Conservation (phyloP, 2,888 invertebrate species). For the Artemia sinica region DNA sequence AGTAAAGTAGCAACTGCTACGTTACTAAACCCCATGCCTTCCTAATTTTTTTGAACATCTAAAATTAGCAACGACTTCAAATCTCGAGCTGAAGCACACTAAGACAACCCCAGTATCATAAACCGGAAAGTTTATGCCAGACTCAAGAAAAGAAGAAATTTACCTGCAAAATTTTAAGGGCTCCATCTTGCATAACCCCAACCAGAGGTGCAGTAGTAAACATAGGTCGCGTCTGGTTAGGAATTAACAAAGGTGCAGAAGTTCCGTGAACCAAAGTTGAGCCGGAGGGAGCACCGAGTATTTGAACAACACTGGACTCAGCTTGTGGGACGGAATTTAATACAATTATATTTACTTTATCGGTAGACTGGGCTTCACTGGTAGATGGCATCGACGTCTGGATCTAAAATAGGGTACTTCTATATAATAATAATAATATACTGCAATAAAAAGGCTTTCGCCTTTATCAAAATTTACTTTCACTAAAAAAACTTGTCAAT, state of each 20-base stretch:
- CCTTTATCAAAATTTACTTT: no score
- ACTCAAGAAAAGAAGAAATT: not conserved
- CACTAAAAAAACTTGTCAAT: no score
- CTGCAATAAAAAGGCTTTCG: no score
- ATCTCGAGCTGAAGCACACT: no score
- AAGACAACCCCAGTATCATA: no score
- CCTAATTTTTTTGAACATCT: no score
- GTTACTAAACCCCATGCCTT: no score
- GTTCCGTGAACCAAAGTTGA: not conserved
- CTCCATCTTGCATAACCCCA: conserved; percentile 8
- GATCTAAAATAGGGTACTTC: no score
- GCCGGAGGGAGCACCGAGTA: not conserved
- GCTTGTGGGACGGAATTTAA: not conserved
- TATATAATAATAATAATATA: no score
- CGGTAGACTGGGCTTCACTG: not conserved
- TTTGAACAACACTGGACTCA: not conserved
- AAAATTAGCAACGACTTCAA: no score
- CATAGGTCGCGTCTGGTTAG: conserved; percentile 6
- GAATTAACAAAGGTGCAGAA: conserved; percentile 1
- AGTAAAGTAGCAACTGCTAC: no score
- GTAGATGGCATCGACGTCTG: not conserved
- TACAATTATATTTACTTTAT: not conserved
- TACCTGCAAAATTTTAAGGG: conserved; percentile 1
- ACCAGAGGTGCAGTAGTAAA: not conserved
- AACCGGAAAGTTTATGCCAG: no score